These are phyloP conservation scores for Monopterus albus DNA, from an alignment of 2,113 vertebrate species.

Conservation along the genomic window DNA sequence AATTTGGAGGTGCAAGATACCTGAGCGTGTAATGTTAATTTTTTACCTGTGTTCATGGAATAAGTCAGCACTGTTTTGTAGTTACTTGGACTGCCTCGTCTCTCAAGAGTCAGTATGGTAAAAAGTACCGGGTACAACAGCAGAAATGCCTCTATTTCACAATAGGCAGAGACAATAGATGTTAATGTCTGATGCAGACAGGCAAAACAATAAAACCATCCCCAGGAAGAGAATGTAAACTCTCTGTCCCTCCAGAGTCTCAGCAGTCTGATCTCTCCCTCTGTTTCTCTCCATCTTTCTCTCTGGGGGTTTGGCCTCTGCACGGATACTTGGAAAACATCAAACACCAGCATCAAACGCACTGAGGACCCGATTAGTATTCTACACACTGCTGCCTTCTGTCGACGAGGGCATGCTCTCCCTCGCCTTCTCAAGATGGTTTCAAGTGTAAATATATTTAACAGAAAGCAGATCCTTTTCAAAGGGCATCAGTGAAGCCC, in stretches of 20 bases:
- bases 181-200: slow-evolving; percentile 53
- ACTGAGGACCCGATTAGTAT: slow-evolving; percentile 77
- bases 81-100: too few relatives aligned
- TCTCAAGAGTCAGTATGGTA: too few relatives aligned
- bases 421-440: slow-evolving; percentile 73
- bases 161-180: slow-evolving; percentile 67
- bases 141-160: slow-evolving; percentile 68
- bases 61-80: too few relatives aligned
- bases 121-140: too few relatives aligned
- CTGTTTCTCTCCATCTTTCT: slow-evolving; percentile 49
- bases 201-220: slow-evolving; percentile 66
- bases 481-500: slow-evolving; percentile 73
- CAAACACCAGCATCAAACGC: slow-evolving; percentile 77
- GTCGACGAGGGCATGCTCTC: slow-evolving; percentile 66
- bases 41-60: too few relatives aligned
- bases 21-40: too few relatives aligned
- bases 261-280: slow-evolving; percentile 30
- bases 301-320: slow-evolving; percentile 54
- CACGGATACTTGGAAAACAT: slow-evolving; percentile 72
- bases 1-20: too few relatives aligned
- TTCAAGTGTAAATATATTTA: slow-evolving; percentile 82
- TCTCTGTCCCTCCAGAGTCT: slow-evolving; percentile 36
- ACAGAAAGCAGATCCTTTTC: slow-evolving; percentile 78
- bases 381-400: slow-evolving; percentile 75
- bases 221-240: slow-evolving; percentile 62